A percentile compares a stretch with the other conserved stretches of the same genome.
phyloP scores from a whole-genome alignment of 2,888 invertebrate genomes.

The Prosapia bicincta region DNA sequence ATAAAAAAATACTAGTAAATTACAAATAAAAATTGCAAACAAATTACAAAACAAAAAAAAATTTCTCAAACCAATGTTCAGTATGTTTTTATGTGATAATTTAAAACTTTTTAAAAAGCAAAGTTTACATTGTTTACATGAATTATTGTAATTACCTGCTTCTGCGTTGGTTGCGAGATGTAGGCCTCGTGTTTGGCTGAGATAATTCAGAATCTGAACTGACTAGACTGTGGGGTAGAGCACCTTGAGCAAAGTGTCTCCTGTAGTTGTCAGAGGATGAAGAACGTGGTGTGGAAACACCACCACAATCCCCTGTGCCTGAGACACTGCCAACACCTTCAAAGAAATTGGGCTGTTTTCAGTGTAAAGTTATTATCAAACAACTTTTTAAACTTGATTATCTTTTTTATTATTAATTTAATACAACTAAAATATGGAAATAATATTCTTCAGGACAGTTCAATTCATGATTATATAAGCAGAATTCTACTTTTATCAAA shows the following conservation, averaged over 20 bases:
- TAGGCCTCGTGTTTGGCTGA: constrained; percentile 46
- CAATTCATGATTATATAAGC: no score
- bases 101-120: no score
- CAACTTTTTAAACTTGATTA: neutral
- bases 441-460: no score
- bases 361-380: no score
- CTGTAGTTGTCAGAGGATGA: constrained; percentile 62
- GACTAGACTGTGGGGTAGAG: constrained; percentile 49
- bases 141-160: constrained; percentile 35
- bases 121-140: no score
- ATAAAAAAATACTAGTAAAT: no score
- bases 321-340: constrained; percentile 24
- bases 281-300: constrained; percentile 42
- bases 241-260: constrained; percentile 69
- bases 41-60: no score
- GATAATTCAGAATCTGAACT: constrained; percentile 56
- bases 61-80: no score
- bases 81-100: no score
- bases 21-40: no score
- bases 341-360: no score
- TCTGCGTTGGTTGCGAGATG: constrained; percentile 43
- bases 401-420: neutral
- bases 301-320: constrained; percentile 30
- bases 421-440: neutral
- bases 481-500: no score